Base-by-base conservation (phyloP, 2,113 vertebrate species). In the Tichodroma muraria region DNA sequence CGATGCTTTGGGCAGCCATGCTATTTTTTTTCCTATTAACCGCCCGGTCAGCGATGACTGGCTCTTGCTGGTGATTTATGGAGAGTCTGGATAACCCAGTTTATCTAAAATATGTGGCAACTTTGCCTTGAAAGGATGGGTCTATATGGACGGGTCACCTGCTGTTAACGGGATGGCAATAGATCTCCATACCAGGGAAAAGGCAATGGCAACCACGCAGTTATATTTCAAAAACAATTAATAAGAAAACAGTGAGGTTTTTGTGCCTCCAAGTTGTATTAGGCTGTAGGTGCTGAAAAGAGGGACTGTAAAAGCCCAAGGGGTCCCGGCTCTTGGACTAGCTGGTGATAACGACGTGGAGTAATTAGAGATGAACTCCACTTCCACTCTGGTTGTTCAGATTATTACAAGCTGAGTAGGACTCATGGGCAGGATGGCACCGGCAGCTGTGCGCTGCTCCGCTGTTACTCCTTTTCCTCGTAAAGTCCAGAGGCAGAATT, bases 401-500 rank as follows among this genome's bases (percentile, higher is more conserved):
- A 91, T 96, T 88, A 45, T 73, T 93, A 89, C 94, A 93, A 93
- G 84, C 52, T 10, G 78, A 63, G 77, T 2, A 91, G 89, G 88
- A 40, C 91, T 90, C 3, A 9, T 79, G 82, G 91, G 95, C 88
- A 95, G 95, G 94, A 87, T 80, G 96, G 93, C 91, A 85, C 64
- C 4, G 19, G 95, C 96, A 95, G 95, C 91, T 94, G 94, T 13
- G 35, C 8, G 3, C 86, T 50, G 93, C 95, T 96, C 86, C 13
- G 2, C 27, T 68, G 56, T 31, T 87, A 68, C 89, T 93, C 96
- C 87, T 75, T 78, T 33, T 38, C 84, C 73, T 70, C 14, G 13
- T 42, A 3, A 95, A 79, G 91, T 94, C 94, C 95, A 79, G 92
- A 90, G 89, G 95, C 95, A 95, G 93, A 94, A 94, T 94, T 94